Conservation (phyloP, 2,797 vertebrate species). For the Xiphorhynchus erythropygius region DNA sequence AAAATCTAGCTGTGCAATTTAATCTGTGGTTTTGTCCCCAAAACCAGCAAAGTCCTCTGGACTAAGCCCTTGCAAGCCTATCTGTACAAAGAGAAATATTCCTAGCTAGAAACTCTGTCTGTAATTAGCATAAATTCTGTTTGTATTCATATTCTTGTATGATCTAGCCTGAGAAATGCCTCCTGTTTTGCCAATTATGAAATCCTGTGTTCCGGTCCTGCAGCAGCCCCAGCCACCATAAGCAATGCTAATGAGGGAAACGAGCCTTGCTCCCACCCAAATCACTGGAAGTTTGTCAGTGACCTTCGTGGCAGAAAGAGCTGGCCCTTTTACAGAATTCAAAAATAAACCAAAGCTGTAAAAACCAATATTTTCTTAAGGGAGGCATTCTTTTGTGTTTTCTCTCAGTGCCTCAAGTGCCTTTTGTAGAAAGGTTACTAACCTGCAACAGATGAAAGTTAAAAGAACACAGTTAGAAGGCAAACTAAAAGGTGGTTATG, state of each 20-base stretch:
- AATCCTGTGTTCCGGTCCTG: accelerated
- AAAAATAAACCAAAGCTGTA: neutral
- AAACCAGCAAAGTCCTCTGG: neutral
- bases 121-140: neutral
- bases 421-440: constrained; percentile 40
- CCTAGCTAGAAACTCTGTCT: neutral
- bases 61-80: neutral
- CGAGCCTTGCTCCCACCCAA: neutral
- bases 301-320: neutral
- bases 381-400: constrained; percentile 17
- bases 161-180: neutral
- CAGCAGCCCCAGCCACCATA: neutral
- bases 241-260: neutral
- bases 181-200: neutral
- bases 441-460: constrained; percentile 46
- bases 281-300: neutral
- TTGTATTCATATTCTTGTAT: neutral
- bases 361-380: constrained; percentile 52
- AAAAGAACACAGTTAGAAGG: constrained; percentile 34
- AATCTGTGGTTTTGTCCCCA: neutral
- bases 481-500: constrained; percentile 23
- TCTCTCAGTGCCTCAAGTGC: constrained; percentile 8
- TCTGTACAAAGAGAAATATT: neutral
- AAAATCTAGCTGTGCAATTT: neutral
- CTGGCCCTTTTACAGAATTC: neutral